These are phyloP conservation scores for Tanypteryx hageni DNA, from an alignment of 2,888 invertebrate species.

Conservation along the genomic window DNA sequence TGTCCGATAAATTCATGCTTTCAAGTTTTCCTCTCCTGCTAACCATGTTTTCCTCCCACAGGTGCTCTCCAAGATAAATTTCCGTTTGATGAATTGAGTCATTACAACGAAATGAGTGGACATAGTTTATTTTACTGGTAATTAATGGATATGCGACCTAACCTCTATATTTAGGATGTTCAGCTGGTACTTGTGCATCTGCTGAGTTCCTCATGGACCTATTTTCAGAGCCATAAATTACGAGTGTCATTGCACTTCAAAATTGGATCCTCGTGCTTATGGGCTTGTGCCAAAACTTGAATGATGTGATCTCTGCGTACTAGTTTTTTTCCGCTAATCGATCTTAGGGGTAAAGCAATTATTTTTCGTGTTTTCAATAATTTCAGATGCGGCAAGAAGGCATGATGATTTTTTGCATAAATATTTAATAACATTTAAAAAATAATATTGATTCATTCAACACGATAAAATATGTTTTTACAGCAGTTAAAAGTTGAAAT, in stretches of 20 bases:
- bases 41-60: constrained; percentile 11
- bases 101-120: constrained; percentile 13
- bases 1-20: not conserved
- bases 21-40: not conserved
- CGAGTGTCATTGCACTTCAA: constrained; percentile 56
- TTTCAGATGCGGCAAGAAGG: not conserved
- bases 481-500: too few species aligned
- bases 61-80: constrained; percentile 26
- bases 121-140: constrained; percentile 24
- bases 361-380: not conserved
- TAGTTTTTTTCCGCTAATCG: constrained; percentile 12
- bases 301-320: not conserved
- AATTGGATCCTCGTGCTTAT: constrained; percentile 16
- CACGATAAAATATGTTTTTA: too few species aligned
- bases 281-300: constrained; percentile 34
- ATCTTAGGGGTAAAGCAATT: not conserved
- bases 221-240: constrained; percentile 39
- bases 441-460: too few species aligned
- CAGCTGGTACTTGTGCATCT: constrained; percentile 59
- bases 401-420: not conserved
- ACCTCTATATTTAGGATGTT: constrained; percentile 37
- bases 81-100: constrained; percentile 27
- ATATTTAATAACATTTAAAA: too few species aligned
- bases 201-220: not conserved
- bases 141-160: not conserved